These are phyloP conservation scores for Eira barbara DNA, from an alignment of 2,113 vertebrate species.

Conservation along the genomic window DNA sequence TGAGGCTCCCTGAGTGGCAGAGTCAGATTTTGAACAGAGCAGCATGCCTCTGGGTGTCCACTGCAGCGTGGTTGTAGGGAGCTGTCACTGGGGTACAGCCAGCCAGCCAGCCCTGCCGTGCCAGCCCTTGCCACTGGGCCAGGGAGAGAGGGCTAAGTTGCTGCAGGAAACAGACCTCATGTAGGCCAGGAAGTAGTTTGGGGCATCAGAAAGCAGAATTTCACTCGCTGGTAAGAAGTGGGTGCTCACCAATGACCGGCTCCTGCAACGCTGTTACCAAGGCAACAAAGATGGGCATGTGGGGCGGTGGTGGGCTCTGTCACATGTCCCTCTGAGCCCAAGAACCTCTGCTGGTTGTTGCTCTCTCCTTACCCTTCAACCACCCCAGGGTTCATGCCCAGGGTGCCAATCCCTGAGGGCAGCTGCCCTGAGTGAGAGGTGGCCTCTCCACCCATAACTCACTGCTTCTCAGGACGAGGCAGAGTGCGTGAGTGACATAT, in stretches of 20 bases:
- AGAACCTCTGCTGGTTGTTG: background rate
- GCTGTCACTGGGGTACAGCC: background rate
- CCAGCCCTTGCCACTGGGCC: background rate
- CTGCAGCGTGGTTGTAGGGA: background rate
- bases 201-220: conserved; percentile 27
- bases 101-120: background rate
- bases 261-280: background rate
- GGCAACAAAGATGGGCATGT: background rate
- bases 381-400: background rate
- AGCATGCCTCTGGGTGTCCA: background rate
- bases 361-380: background rate
- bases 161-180: conserved; percentile 4
- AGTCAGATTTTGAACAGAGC: background rate
- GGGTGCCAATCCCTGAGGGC: background rate
- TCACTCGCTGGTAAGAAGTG: background rate
- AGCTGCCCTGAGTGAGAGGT: background rate
- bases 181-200: background rate
- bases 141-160: background rate
- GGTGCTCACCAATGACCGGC: background rate
- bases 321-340: accelerated
- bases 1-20: background rate
- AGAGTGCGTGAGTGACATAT: background rate
- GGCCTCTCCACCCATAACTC: no score
- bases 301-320: background rate
- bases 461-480: background rate